phyloP scores from a whole-genome alignment of 1,140 invertebrate species.

The Mesaphorura yosii region DNA sequence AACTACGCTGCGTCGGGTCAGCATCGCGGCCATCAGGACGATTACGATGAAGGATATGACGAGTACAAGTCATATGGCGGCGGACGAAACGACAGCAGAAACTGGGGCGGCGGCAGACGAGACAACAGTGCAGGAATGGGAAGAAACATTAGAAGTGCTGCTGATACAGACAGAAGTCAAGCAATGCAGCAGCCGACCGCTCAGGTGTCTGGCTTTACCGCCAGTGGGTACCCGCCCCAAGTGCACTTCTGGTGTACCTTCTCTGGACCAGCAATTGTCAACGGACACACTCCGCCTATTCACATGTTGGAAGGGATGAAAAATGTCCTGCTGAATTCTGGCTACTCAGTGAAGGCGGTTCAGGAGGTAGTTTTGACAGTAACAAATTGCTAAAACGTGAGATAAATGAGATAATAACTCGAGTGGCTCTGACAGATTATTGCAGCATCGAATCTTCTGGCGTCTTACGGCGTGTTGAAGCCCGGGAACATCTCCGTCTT shows the following conservation, averaged over 20 bases:
- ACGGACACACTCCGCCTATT: slow-evolving; percentile 29
- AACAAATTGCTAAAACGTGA: not conserved
- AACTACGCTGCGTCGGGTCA: slow-evolving; percentile 23
- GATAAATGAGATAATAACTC: no score
- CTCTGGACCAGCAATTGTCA: slow-evolving; percentile 30
- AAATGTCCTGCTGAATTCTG: slow-evolving; percentile 27
- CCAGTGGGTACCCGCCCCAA: slow-evolving; percentile 30
- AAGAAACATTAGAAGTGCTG: not conserved
- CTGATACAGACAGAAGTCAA: not conserved
- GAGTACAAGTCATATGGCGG: slow-evolving; percentile 20
- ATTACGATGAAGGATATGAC: slow-evolving; percentile 23
- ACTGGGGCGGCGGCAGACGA: slow-evolving; percentile 14
- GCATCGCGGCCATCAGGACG: slow-evolving; percentile 9
- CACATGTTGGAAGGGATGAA: slow-evolving; percentile 32
- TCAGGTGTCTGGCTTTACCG: slow-evolving; percentile 14
- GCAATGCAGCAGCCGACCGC: no score
- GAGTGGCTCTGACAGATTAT: no score
- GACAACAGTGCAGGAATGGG: slow-evolving; percentile 9
- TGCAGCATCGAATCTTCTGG: slow-evolving; percentile 26
- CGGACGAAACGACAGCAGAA: slow-evolving; percentile 7
- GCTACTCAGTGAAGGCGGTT: slow-evolving; percentile 27
- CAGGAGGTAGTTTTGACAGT: slow-evolving; percentile 16
- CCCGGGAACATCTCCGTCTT: slow-evolving; percentile 30
- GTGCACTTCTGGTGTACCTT: slow-evolving; percentile 32
- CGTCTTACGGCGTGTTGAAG: slow-evolving; percentile 30